Conservation (phyloP, 2,797 vertebrate genomes). For the Pygocentrus nattereri region DNA sequence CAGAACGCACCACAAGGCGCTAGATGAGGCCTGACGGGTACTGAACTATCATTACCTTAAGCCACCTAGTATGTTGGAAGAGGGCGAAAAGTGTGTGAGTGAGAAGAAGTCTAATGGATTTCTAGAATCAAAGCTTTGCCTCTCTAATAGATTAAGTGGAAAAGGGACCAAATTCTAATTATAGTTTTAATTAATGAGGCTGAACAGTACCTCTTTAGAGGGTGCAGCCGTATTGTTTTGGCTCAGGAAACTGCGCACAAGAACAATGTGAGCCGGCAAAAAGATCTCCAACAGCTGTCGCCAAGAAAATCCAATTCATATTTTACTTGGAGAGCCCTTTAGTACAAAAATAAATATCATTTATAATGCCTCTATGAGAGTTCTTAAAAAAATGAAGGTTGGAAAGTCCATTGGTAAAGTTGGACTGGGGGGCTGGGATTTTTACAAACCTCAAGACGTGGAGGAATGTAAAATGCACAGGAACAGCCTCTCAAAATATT, state of each 20-base stretch:
- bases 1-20: conserved; percentile 39
- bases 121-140: conserved; percentile 64
- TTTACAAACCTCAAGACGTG: conserved; percentile 26
- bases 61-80: conserved; percentile 54
- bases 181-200: conserved; percentile 65
- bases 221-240: conserved; percentile 64
- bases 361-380: conserved; percentile 44
- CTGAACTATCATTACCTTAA: conserved; percentile 64
- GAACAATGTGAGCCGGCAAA: conserved; percentile 52
- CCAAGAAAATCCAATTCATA: conserved; percentile 59
- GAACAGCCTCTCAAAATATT: conserved; percentile 30
- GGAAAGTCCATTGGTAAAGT: conserved; percentile 10
- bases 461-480: conserved; percentile 24
- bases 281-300: conserved; percentile 42
- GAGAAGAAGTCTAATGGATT: conserved; percentile 65
- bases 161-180: conserved; percentile 68
- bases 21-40: conserved; percentile 54
- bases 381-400: conserved; percentile 13
- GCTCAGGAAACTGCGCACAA: conserved; percentile 52
- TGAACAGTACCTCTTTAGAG: conserved; percentile 62
- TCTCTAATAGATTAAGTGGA: conserved; percentile 67
- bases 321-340: conserved; percentile 60
- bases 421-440: conserved; percentile 3
- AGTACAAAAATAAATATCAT: conserved; percentile 56
- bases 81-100: conserved; percentile 62